Percentiles rank a stretch among this genome's conserved stretches.
Evolutionary conservation across 2,888 invertebrate genomes (phyloP).

Genomic region (Nemapogon koenigi): DNA sequence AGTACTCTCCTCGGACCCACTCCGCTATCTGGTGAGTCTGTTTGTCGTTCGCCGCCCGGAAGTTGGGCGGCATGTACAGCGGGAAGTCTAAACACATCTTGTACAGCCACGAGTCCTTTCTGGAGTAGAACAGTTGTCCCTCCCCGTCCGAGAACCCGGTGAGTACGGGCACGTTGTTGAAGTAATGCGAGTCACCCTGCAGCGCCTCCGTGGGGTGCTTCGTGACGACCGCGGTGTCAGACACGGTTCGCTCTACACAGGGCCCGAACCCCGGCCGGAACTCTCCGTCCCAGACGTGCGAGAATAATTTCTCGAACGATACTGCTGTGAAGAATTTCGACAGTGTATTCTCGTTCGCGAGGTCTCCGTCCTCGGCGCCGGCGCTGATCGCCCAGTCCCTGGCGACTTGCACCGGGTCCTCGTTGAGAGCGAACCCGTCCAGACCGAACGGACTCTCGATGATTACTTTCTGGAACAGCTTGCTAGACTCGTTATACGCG

Average conservation of each 20-base stretch:
- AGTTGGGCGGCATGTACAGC: slow-evolving; percentile 1
- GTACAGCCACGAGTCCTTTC: not conserved
- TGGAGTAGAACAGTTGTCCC: not conserved
- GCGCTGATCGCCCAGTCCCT: not conserved
- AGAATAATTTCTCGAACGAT: slow-evolving; percentile 1
- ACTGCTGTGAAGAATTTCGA: not conserved
- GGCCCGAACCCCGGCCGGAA: not conserved
- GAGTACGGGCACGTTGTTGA: not conserved
- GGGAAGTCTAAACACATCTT: not conserved
- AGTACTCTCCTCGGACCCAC: not conserved
- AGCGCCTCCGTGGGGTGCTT: not conserved
- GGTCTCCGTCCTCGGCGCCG: not conserved
- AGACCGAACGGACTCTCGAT: slow-evolving; percentile 3
- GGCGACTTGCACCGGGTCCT: slow-evolving; percentile 1
- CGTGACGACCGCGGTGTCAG: not conserved
- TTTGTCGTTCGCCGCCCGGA: not conserved
- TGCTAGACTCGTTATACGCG: too few relatives aligned
- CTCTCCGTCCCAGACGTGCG: not conserved
- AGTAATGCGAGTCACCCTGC: not conserved
- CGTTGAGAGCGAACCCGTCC: slow-evolving; percentile 1
- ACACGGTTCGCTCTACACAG: not conserved
- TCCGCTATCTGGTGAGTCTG: not conserved
- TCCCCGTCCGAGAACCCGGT: slow-evolving; percentile 3
- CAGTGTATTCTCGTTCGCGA: not conserved
- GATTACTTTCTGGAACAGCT: slow-evolving; percentile 5